phyloP scores from a whole-genome alignment of 2,797 vertebrate species.

The Salarias fasciatus region DNA sequence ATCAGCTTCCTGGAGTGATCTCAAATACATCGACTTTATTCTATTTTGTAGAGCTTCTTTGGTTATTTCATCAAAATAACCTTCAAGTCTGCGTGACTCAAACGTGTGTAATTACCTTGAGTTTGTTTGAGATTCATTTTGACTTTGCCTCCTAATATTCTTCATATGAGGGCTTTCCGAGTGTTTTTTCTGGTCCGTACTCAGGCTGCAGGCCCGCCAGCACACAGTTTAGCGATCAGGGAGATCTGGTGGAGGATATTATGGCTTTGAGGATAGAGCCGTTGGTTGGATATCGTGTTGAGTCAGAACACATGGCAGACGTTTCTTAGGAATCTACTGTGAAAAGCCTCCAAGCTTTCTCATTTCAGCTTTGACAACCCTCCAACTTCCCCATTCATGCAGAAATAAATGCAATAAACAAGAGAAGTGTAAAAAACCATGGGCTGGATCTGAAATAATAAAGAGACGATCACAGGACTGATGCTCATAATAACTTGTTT shows the following conservation, averaged over 20 bases:
- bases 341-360: constrained; percentile 22
- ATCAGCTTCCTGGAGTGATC: too few species aligned
- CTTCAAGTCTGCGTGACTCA: too few species aligned
- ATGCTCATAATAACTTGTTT: background rate
- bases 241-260: constrained; percentile 34
- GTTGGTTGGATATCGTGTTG: constrained; percentile 27
- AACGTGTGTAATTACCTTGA: too few species aligned
- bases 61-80: too few species aligned
- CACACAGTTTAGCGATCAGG: constrained; percentile 26
- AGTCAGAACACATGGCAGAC: constrained; percentile 34
- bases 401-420: constrained; percentile 4
- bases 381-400: constrained; percentile 18
- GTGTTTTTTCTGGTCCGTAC: constrained; percentile 5
- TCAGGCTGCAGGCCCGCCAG: constrained; percentile 4
- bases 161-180: background rate
- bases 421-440: background rate
- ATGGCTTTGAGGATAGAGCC: constrained; percentile 26
- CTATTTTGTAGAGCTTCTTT: too few species aligned
- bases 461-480: constrained; percentile 3
- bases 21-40: too few species aligned
- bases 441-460: constrained; percentile 7
- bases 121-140: too few species aligned
- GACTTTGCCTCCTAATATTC: too few species aligned
- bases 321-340: constrained; percentile 20
- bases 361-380: constrained; percentile 17